Evolutionary conservation across 2,797 vertebrate species (phyloP), one percentile per base, ranked within the genome.

Genomic region (Hipposideros larvatus): DNA sequence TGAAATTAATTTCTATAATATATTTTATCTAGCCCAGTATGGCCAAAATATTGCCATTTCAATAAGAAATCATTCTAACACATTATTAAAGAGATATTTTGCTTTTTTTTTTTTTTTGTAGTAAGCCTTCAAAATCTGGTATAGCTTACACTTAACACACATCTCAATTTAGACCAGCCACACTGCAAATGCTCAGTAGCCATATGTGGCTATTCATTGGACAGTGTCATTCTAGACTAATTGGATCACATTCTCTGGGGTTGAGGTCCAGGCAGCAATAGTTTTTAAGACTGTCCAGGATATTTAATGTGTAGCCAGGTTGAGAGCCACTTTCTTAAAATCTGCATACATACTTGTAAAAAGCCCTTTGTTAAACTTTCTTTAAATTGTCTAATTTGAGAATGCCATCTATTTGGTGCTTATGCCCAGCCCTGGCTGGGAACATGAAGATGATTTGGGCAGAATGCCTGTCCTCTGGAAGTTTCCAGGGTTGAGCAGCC

Each of bases 1-100:
- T 73, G 24, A 22, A 93, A 74, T 80, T 79, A 88, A 89, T n/a
- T 80, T 79, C 68, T 16, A 31, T 53, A 83, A 65, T 83, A 43
- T 79, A 85, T 41, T 77, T 94, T 91, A 57, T 88, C 61, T 94
- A 70, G 43, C 41, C 11, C 31, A 57, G 34, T 68, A 28, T 53
- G 79, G n/a, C 26, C 48, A n/a, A 87, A 91, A 78, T 82, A 46
- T 61, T 75, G 70, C 55, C 37, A 68, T 80, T 88, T 89, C 10
- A 61, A 41, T 7, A 77, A 80, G 59, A 75, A 70, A 46, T 80
- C 24, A 70, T 28, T 85, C 71, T 80, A 21, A 65, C 83, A 66
- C 48, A 66, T 65, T 46, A 78, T 73, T 37, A 91, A 68, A 65
- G n/a, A 85, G 31, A 55, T 70, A 91, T 4, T 57, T 82, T 22